phyloP scores from a whole-genome alignment of 2,888 invertebrate genomes.

The Athripsodes cinereus region DNA sequence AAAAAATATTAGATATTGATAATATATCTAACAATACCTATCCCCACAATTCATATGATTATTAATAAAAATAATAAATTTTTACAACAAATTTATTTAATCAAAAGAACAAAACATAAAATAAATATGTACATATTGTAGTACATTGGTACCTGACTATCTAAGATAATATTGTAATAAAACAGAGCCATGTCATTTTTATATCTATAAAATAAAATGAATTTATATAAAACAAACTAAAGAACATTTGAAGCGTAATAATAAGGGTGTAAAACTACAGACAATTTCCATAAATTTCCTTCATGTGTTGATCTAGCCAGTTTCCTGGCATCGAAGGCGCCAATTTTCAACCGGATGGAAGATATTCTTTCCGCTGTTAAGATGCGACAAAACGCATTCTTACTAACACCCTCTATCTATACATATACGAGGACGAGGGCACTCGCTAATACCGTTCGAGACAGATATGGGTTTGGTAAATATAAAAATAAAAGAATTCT shows the following conservation, averaged over 20 bases:
- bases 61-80: too few relatives aligned
- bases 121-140: background rate
- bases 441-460: too few relatives aligned
- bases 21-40: too few relatives aligned
- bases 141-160: background rate
- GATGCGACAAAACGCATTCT: conserved; percentile 26
- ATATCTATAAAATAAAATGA: background rate
- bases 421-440: too few relatives aligned
- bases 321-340: background rate
- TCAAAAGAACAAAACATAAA: too few relatives aligned
- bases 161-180: background rate
- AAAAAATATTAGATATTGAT: too few relatives aligned
- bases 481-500: too few relatives aligned
- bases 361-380: conserved; percentile 11
- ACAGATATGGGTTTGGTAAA: too few relatives aligned
- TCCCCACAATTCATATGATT: too few relatives aligned
- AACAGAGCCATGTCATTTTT: too few relatives aligned
- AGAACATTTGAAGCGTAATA: background rate
- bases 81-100: too few relatives aligned
- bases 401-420: conserved; percentile 6
- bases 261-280: conserved; percentile 5
- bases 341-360: conserved; percentile 17
- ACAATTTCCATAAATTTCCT: conserved; percentile 7
- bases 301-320: background rate
- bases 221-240: background rate